Percentiles rank a stretch among this genome's conserved stretches.
phyloP scores from a whole-genome alignment of 1,140 invertebrate species.

The Drosophila repleta region DNA sequence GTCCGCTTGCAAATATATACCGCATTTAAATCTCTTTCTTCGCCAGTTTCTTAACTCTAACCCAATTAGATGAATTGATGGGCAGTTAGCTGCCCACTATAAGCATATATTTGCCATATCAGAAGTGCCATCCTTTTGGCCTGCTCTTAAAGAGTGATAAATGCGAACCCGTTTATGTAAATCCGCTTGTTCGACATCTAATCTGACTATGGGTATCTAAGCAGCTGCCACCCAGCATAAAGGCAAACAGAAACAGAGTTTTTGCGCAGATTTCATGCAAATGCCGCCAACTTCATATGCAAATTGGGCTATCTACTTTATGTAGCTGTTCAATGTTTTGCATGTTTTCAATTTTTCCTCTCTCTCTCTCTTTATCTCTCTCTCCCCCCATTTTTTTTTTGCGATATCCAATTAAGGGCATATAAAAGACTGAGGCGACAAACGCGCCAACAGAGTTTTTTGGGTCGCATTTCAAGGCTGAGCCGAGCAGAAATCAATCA shows the following conservation, averaged over 20 bases:
- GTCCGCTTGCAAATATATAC: no score
- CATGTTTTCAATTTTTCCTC: slow-evolving; percentile 44
- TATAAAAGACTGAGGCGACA: slow-evolving; percentile 63
- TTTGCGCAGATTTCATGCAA: slow-evolving; percentile 57
- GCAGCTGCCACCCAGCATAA: slow-evolving; percentile 19
- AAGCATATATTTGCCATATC: slow-evolving; percentile 17
- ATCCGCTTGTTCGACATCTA: slow-evolving; percentile 27
- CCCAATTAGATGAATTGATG: slow-evolving; percentile 23
- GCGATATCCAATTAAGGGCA: slow-evolving; percentile 65
- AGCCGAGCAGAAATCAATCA: slow-evolving; percentile 58
- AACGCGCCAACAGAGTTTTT: slow-evolving; percentile 37
- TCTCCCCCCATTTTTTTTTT: slow-evolving; percentile 13
- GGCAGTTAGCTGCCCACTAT: slow-evolving; percentile 13
- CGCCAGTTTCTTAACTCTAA: background rate
- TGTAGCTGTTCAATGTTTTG: slow-evolving; percentile 49
- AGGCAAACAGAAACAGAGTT: slow-evolving; percentile 21
- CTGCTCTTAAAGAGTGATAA: slow-evolving; percentile 21
- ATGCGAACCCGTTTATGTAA: slow-evolving; percentile 40
- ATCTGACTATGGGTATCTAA: slow-evolving; percentile 23
- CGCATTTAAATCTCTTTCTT: no score
- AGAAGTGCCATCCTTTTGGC: slow-evolving; percentile 22
- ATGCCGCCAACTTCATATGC: slow-evolving; percentile 62
- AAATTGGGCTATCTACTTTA: slow-evolving; percentile 50
- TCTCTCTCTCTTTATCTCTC: background rate
- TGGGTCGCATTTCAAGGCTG: slow-evolving; percentile 33